phyloP scores from a whole-genome alignment of 2,113 vertebrate genomes.

The Arvicanthis niloticus region DNA sequence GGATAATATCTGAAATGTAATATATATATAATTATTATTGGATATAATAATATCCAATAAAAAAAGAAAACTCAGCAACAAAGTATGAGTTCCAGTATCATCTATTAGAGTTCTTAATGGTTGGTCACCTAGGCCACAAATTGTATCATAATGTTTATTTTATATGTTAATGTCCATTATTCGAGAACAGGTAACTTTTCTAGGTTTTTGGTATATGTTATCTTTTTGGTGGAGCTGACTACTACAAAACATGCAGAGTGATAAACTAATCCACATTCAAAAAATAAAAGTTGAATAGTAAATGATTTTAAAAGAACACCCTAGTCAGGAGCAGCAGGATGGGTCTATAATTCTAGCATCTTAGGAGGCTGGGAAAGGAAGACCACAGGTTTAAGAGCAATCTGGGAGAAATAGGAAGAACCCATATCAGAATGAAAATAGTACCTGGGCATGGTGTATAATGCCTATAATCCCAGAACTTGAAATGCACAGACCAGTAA shows the following conservation, averaged over 20 bases:
- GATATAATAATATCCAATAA: too few relatives aligned
- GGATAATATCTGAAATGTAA: too few relatives aligned
- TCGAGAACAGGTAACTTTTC: conserved; percentile 22
- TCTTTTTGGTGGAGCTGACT: neutral
- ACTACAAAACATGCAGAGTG: conserved; percentile 14
- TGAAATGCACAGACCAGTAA: neutral
- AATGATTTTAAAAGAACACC: neutral
- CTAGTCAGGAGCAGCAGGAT: neutral
- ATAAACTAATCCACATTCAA: conserved; percentile 33
- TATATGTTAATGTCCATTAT: conserved; percentile 33
- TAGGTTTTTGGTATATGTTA: conserved; percentile 16
- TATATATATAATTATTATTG: too few relatives aligned
- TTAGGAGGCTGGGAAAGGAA: neutral
- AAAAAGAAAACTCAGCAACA: conserved; percentile 28
- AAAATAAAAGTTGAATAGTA: conserved; percentile 22
- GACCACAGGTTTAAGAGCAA: neutral
- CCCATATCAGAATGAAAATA: neutral
- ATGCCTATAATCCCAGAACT: neutral
- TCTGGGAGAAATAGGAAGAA: neutral
- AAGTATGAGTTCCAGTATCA: neutral
- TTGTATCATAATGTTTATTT: neutral
- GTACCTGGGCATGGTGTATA: neutral
- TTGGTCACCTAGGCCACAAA: conserved; percentile 26
- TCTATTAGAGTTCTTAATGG: conserved; percentile 19
- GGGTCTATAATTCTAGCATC: neutral